Base-by-base conservation (phyloP, 2,113 vertebrate species). In the Melozone crissalis region DNA sequence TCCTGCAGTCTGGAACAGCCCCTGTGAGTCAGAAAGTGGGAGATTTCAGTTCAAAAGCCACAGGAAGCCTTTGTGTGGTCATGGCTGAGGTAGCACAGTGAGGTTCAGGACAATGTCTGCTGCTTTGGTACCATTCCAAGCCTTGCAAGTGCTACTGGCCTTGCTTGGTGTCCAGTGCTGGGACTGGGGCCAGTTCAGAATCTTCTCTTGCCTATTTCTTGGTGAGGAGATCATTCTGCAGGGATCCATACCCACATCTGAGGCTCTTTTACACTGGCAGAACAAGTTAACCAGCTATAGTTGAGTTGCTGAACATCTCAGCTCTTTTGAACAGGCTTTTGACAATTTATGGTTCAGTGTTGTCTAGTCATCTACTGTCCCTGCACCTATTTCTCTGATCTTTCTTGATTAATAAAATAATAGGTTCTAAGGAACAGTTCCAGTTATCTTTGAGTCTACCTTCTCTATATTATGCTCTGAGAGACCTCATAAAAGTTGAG, bases 321-420 rank as follows among this genome's bases (percentile, higher is more conserved):
- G 73, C 47, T 78, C 80, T 87, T 94, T 76, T 52, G 91, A 93
- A 39, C 31, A 44, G 9, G 35, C 80, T 87, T 93, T 91, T 87
- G 63, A 65, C 93, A 78, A 51, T n/a, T 55, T 46, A 4, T 87
- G 58, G 18, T 33, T 43, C n/a, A 39, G 54, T 83, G 67, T 90
- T 89, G 67, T 31, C 94, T 84, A 8, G 51, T 93, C 74, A 92
- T 75, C 39, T 55, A 19, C 74, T 93, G 27, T 77, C 46, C 80
- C 43, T 93, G 44, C 51, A 77, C 37, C 58, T 92, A 26, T 89
- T 72, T 79, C 91, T 76, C 75, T 92, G 20, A 72, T 84, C 46
- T 93, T 90, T 91, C 72, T 78, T 96, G 20, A 41, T 90, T 95
- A 95, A 92, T 90, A 87, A 76, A 94, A 54, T 52, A 80, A 67